Evolutionary conservation across 2,113 vertebrate genomes (phyloP).

Genomic region (Anolis carolinensis): DNA sequence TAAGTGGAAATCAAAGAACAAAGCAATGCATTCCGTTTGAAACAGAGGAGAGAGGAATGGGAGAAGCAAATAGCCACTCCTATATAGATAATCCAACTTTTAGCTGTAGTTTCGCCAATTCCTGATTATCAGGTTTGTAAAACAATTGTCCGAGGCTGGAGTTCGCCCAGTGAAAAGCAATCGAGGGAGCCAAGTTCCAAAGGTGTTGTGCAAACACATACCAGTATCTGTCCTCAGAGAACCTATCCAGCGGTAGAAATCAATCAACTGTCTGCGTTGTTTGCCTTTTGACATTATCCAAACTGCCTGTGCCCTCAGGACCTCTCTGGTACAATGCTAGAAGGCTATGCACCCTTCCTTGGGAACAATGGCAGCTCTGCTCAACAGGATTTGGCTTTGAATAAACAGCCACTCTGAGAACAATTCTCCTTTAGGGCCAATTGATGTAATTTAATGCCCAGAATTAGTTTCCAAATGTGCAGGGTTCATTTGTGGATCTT

Average conservation of each 20-base stretch:
- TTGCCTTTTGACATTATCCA: slow-evolving; percentile 1
- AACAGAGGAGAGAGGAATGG: background rate
- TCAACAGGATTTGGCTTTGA: too few relatives aligned
- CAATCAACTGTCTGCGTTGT: background rate
- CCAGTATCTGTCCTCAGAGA: background rate
- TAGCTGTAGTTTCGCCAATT: background rate
- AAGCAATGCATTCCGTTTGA: background rate
- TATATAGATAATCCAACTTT: background rate
- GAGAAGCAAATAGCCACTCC: background rate
- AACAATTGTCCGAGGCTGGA: background rate
- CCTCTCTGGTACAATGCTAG: background rate
- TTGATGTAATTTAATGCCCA: too few relatives aligned
- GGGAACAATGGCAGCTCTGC: background rate
- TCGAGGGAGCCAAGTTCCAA: background rate
- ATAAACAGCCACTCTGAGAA: too few relatives aligned
- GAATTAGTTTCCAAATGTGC: too few relatives aligned
- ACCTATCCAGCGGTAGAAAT: background rate
- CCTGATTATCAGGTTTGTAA: background rate
- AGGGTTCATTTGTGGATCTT: too few relatives aligned
- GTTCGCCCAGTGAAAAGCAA: background rate
- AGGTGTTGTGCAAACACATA: background rate
- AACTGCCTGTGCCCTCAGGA: background rate
- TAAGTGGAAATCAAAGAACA: background rate
- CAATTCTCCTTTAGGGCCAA: too few relatives aligned
- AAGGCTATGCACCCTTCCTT: background rate